Conservation (phyloP, 2,888 invertebrate species). For the Sarcophaga caerulescens region DNA sequence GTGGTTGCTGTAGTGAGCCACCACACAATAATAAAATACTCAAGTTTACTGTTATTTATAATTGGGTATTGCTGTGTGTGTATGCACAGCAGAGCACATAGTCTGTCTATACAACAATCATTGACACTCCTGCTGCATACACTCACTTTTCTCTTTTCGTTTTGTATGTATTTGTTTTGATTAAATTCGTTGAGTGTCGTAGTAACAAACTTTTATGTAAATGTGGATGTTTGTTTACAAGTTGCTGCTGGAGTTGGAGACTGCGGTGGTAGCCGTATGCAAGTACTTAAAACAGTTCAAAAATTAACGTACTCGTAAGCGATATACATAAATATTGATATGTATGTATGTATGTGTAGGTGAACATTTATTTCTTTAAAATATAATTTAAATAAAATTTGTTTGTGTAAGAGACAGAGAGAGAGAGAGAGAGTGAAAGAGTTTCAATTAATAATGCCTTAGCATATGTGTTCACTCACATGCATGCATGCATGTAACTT, state of each 20-base stretch:
- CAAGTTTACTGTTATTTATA: constrained; percentile 39
- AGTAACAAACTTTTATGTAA: background rate
- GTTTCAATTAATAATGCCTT: background rate
- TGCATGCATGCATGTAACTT: constrained; percentile 4
- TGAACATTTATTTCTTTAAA: background rate
- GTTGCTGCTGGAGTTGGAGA: background rate
- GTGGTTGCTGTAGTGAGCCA: constrained; percentile 31
- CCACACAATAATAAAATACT: constrained; percentile 31
- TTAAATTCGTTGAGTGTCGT: background rate
- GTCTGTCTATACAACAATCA: background rate
- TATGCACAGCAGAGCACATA: background rate
- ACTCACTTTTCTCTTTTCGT: background rate
- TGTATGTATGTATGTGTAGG: background rate
- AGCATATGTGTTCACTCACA: background rate
- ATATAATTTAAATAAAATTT: background rate
- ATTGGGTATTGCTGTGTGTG: constrained; percentile 1
- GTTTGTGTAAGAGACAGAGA: background rate
- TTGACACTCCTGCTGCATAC: constrained; percentile 12
- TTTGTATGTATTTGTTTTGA: background rate
- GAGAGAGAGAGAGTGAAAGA: background rate
- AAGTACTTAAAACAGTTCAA: background rate
- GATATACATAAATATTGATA: too few relatives aligned
- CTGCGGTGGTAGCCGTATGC: background rate
- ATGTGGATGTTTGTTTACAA: background rate
- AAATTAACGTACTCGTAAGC: background rate